phyloP scores from a whole-genome alignment of 2,888 invertebrate species.

The Tanypteryx hageni region DNA sequence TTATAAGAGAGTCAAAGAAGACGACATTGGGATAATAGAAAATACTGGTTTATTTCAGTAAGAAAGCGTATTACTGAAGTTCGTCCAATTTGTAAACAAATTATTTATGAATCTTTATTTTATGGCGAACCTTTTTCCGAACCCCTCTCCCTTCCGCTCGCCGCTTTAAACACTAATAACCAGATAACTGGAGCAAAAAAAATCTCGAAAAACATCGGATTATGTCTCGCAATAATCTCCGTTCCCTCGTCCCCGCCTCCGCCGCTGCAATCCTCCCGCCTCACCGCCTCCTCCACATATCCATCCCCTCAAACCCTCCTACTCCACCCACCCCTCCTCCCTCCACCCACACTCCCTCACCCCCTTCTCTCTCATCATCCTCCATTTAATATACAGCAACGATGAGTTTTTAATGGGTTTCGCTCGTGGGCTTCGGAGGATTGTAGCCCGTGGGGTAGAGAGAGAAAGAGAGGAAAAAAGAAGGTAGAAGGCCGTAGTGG shows the following conservation, averaged over 20 bases:
- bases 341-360: background rate
- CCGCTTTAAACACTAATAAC: background rate
- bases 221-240: background rate
- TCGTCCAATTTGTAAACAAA: no score
- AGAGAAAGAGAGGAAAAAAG: background rate
- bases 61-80: no score
- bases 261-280: background rate
- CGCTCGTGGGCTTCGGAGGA: conserved; percentile 26
- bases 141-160: background rate
- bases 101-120: no score
- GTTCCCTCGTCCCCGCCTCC: background rate
- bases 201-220: background rate
- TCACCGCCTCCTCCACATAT: no score
- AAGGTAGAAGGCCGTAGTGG: background rate
- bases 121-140: background rate
- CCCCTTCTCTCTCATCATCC: conserved; percentile 17
- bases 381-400: conserved; percentile 41
- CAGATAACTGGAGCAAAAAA: background rate
- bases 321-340: background rate
- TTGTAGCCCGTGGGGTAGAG: background rate
- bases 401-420: conserved; percentile 63
- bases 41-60: no score
- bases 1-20: no score
- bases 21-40: no score
- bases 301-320: background rate